These are phyloP conservation scores for Datnioides undecimradiatus DNA, from an alignment of 2,113 vertebrate genomes.

Conservation along the genomic window DNA sequence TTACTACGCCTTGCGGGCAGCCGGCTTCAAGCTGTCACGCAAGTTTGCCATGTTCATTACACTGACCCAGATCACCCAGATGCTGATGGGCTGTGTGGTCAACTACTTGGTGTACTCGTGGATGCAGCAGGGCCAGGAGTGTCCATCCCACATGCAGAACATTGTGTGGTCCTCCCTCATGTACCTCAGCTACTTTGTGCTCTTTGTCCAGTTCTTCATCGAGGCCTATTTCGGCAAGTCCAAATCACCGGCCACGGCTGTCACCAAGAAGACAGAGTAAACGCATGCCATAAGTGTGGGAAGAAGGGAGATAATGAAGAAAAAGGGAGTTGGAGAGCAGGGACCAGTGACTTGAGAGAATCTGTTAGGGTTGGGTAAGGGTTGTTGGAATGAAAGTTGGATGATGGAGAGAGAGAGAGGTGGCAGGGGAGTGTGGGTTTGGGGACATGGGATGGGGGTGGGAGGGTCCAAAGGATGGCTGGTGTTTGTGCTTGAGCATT, in stretches of 20 bases:
- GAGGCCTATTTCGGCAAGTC: constrained; percentile 95
- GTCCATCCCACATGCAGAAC: constrained; percentile 96
- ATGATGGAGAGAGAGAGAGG: constrained; percentile 17
- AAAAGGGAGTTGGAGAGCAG: constrained; percentile 80
- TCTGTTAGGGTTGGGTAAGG: constrained; percentile 1
- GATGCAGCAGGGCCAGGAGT: constrained; percentile 98
- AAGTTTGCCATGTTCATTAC: constrained; percentile 99
- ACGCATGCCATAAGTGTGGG: constrained; percentile 64
- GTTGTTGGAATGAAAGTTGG: constrained; percentile 29
- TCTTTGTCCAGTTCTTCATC: constrained; percentile 99
- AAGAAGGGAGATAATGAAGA: constrained; percentile 70
- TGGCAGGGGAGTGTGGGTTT: constrained; percentile 17
- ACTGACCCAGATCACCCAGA: constrained; percentile 98
- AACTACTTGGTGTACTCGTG: constrained; percentile 98
- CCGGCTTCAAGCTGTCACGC: constrained; percentile 94
- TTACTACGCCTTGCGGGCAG: constrained; percentile 95
- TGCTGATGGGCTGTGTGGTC: constrained; percentile 95
- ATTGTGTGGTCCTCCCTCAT: constrained; percentile 99
- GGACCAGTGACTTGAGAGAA: constrained; percentile 67
- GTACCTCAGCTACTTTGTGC: constrained; percentile 99
- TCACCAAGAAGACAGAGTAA: constrained; percentile 79
- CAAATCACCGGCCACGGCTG: constrained; percentile 73
- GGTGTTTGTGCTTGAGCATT: constrained; percentile 72
- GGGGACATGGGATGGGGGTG: not conserved
- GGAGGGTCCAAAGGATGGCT: constrained; percentile 31